Percentiles rank a stretch among this genome's conserved stretches.
These are phyloP conservation scores for Chaetura pelagica DNA, from an alignment of 2,113 vertebrate species.

Conservation along the genomic window DNA sequence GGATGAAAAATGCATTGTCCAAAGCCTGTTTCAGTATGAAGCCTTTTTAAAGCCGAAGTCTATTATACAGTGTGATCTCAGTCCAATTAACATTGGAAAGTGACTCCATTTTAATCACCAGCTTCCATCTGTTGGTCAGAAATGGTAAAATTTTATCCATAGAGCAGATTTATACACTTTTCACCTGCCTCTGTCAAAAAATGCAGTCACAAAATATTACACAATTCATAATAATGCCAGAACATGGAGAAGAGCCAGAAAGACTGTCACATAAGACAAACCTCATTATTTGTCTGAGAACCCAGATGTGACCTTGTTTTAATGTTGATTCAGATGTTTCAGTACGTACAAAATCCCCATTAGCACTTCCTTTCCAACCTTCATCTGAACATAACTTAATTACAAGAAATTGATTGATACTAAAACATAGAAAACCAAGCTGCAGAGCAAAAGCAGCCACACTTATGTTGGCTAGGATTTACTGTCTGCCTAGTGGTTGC, in stretches of 20 bases:
- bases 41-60: neutral
- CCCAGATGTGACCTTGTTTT: neutral
- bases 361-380: neutral
- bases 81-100: constrained; percentile 20
- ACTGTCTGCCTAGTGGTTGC: neutral
- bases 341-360: neutral
- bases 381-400: neutral
- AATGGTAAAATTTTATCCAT: neutral
- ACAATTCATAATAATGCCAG: neutral
- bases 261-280: neutral
- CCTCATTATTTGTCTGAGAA: neutral
- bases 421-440: neutral
- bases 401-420: neutral
- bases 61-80: neutral
- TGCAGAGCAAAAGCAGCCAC: neutral
- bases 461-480: neutral
- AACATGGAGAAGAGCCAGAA: neutral
- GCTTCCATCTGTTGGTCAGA: neutral
- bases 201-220: neutral
- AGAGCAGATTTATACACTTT: neutral
- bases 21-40: neutral
- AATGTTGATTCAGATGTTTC: neutral
- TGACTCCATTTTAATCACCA: neutral
- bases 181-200: neutral
- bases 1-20: constrained; percentile 25